Evolutionary conservation across 2,113 vertebrate genomes (phyloP).

Genomic region (Varanus salvator): DNA sequence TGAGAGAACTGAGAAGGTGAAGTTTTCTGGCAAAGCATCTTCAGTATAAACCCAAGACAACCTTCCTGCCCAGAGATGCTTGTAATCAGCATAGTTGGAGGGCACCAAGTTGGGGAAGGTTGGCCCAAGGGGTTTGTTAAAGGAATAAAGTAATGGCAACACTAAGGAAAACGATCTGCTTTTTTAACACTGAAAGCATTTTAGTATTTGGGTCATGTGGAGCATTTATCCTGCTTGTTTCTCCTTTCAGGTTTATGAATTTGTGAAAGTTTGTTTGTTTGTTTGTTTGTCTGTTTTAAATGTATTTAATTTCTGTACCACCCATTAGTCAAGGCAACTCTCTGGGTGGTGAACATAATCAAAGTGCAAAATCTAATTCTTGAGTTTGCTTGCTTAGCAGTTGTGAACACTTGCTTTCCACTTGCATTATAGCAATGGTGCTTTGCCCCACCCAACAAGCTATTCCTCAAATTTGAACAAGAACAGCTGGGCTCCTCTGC

Average conservation of each 20-base stretch:
- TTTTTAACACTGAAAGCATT: not conserved
- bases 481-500: not conserved
- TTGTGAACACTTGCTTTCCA: not conserved
- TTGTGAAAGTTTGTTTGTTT: not conserved
- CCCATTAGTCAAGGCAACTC: too few relatives aligned
- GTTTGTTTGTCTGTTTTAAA: too few relatives aligned
- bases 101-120: not conserved
- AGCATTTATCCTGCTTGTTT: conserved; percentile 4
- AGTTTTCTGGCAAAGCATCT: not conserved
- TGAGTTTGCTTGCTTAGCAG: not conserved
- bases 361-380: not conserved
- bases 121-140: not conserved
- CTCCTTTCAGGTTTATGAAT: not conserved
- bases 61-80: too few relatives aligned
- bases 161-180: not conserved
- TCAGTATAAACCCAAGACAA: not conserved
- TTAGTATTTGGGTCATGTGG: not conserved
- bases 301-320: too few relatives aligned
- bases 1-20: not conserved
- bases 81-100: not conserved
- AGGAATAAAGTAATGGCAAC: not conserved
- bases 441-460: not conserved
- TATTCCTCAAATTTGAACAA: not conserved
- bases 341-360: too few relatives aligned
- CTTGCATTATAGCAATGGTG: not conserved